A percentile compares a stretch with the other conserved stretches of the same genome.
These are phyloP conservation scores for Brachylomia viminalis DNA, from an alignment of 2,888 invertebrate genomes.

Conservation along the genomic window DNA sequence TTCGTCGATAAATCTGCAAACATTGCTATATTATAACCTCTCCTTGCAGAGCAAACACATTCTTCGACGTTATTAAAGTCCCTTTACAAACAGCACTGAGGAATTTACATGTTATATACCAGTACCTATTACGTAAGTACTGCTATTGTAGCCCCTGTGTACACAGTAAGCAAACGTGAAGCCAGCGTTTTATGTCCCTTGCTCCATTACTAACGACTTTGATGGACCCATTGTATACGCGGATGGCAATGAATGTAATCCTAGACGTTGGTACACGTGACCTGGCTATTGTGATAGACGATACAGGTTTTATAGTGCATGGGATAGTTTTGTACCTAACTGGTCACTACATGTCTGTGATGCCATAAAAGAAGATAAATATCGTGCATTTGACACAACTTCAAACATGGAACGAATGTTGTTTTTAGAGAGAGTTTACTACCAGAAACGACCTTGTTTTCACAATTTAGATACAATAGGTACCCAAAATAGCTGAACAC, in stretches of 20 bases:
- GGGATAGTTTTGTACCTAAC: conserved; percentile 12
- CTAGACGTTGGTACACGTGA: conserved; percentile 29
- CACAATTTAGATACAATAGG: conserved; percentile 1
- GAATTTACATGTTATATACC: conserved; percentile 40
- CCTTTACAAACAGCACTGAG: conserved; percentile 50
- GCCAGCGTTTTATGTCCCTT: conserved; percentile 42
- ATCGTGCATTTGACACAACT: conserved; percentile 17
- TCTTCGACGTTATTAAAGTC: conserved; percentile 50
- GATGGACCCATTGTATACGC: conserved; percentile 51
- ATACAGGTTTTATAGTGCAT: conserved; percentile 8
- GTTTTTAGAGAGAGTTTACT: conserved; percentile 17
- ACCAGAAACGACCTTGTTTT: conserved; percentile 19
- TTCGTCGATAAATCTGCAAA: conserved; percentile 36
- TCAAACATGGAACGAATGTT: conserved; percentile 21
- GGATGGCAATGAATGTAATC: conserved; percentile 48
- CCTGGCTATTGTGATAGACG: conserved; percentile 12
- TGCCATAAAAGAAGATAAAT: conserved; percentile 10
- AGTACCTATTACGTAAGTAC: conserved; percentile 25
- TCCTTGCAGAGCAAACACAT: conserved; percentile 34
- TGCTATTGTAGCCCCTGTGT: conserved; percentile 29
- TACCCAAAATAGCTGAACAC: conserved; percentile 27
- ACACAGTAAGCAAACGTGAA: conserved; percentile 33
- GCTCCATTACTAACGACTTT: conserved; percentile 53
- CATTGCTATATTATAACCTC: conserved; percentile 26
- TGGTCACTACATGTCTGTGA: conserved; percentile 1